phyloP scores from a whole-genome alignment of 2,797 vertebrate genomes.

The Liasis olivaceus region DNA sequence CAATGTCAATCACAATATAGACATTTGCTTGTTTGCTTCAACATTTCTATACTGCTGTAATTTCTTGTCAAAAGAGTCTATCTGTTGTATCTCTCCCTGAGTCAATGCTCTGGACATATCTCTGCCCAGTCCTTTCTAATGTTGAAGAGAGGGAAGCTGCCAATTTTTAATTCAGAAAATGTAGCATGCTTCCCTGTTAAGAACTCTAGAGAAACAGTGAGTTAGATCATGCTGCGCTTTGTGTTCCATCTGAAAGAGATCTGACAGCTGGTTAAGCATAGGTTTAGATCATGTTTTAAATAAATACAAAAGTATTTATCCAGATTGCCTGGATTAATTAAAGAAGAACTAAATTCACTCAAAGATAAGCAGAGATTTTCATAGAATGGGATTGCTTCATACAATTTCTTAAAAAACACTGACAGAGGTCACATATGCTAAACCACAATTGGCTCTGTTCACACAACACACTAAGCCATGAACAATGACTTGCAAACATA shows the following conservation, averaged over 20 bases:
- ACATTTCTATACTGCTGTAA: not conserved
- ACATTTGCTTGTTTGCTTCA: not conserved
- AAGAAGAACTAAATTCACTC: not conserved
- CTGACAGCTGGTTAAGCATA: not conserved
- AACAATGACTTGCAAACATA: no score
- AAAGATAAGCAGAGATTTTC: not conserved
- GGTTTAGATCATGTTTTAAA: not conserved
- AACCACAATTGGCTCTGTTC: not conserved
- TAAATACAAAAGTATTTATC: not conserved
- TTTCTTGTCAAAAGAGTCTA: not conserved
- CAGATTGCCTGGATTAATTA: not conserved
- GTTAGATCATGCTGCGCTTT: not conserved
- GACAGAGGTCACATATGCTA: not conserved
- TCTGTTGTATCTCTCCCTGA: conserved; percentile 3
- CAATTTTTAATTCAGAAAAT: conserved; percentile 6
- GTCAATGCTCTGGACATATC: not conserved
- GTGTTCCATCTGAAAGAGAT: not conserved
- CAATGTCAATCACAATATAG: conserved; percentile 55
- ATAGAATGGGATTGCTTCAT: not conserved
- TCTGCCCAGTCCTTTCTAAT: not conserved
- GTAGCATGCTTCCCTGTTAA: not conserved
- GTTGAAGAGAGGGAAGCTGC: not conserved
- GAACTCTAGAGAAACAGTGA: not conserved
- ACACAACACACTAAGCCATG: not conserved
- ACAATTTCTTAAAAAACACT: not conserved